Conservation (phyloP, 1,140 invertebrate species). For the Aphis gossypii region DNA sequence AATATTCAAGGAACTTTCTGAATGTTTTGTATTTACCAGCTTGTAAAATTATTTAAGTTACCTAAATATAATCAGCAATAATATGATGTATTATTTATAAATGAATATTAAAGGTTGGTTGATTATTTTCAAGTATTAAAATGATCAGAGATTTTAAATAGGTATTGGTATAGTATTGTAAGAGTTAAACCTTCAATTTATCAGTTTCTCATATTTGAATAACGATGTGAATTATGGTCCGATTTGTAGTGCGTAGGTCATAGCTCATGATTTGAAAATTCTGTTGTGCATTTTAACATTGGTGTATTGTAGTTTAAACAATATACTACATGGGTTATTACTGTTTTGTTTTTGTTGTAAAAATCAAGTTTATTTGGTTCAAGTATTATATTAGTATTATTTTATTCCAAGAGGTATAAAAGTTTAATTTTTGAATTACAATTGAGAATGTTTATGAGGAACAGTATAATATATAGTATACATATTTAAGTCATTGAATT, state of each 20-base stretch:
- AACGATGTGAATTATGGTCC: not conserved
- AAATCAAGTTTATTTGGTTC: not conserved
- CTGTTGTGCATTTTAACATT: not conserved
- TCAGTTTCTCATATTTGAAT: not conserved
- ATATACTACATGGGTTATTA: not conserved
- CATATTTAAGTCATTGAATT: not conserved
- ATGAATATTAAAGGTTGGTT: not conserved
- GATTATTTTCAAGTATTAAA: not conserved
- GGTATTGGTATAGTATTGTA: not conserved
- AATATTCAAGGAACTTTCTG: not conserved
- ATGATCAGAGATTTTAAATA: not conserved
- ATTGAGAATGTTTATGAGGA: not conserved
- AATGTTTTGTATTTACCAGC: not conserved
- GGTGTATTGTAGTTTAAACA: no score
- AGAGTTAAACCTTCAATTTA: not conserved
- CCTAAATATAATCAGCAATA: not conserved
- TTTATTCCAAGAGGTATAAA: not conserved
- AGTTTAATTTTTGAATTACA: not conserved
- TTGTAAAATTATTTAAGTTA: not conserved
- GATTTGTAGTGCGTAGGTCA: no score
- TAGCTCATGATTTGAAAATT: not conserved
- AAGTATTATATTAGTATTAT: not conserved
- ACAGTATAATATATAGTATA: not conserved
- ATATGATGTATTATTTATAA: not conserved
- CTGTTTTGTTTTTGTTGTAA: not conserved